Evolutionary conservation across 2,797 vertebrate species (phyloP).

Genomic region (Emys orbicularis): DNA sequence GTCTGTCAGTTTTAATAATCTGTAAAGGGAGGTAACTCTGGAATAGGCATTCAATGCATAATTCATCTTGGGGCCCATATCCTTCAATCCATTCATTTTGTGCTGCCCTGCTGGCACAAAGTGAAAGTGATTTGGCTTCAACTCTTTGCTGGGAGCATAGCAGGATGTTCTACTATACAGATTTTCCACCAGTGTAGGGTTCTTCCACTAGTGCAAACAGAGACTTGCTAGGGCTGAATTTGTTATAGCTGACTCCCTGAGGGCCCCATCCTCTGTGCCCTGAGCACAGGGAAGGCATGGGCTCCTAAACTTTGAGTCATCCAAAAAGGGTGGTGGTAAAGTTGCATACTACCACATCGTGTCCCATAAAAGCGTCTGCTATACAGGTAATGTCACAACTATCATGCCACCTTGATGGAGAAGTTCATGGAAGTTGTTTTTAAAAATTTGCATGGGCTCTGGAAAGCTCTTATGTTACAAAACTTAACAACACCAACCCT

Average conservation of each 20-base stretch:
- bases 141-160: not conserved
- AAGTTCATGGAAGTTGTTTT: not conserved
- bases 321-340: too few species aligned
- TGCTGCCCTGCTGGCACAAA: not conserved
- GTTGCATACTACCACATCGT: not conserved
- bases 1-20: not conserved
- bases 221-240: not conserved
- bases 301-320: not conserved
- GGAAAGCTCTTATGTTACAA: not conserved
- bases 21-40: not conserved
- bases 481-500: not conserved
- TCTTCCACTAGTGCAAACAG: not conserved
- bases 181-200: not conserved
- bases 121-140: not conserved
- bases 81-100: not conserved
- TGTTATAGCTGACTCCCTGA: not conserved
- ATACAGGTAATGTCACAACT: not conserved
- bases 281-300: not conserved
- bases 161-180: not conserved
- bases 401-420: not conserved
- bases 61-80: not conserved
- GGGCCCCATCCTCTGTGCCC: not conserved
- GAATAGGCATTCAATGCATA: not conserved
- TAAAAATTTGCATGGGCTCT: too few species aligned
- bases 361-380: not conserved